Base-by-base conservation (phyloP, 2,888 invertebrate genomes). In the Archips xylosteana region DNA sequence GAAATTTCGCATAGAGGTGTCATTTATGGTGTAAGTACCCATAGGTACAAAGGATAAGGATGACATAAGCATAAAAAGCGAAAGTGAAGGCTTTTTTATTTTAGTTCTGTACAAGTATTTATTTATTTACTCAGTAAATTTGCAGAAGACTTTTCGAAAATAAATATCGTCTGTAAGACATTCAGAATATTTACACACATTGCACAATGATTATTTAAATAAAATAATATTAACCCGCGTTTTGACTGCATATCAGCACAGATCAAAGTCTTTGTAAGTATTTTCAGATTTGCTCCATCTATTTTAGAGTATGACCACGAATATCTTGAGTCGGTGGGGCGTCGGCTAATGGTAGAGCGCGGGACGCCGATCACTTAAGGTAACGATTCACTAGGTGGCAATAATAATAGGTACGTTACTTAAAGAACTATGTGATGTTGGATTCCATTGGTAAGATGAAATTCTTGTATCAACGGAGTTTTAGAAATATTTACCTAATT, bases 261-360 rank as follows among this genome's bases (percentile, higher is more conserved):
- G 9, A 34, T 9, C 12, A n/a, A 59, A 59, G 13, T 60, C 36
- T n/a, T 36, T 13, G 8, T 42, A 61, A 5, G 15, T 42, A 42
- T 42, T 23, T 42, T 42, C 15, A 23, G 42, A 42, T 10, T 61
- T 61, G 13, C n/a, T 13, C 42, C 9, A 23, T 68, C 47, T 61
- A 68, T 68, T 88, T 87, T 86, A 84, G 84, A 82, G 77, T 77
- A 78, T 76, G 81, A 86, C 85, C 88, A 91, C 91, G 91, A 90
- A 86, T 83, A 86, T 85, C 74, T 81, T 82, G 78, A 78, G 78
- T 66, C 71, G 63, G 71, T 75, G 74, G 57, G 74, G 77, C 77
- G 75, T 76, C 61, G 69, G 69, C 69, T 80, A 76, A 81, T 80
- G 78, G 78, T 77, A 77, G 80, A 77, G 78, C 78, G 76, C 70